Percentiles rank a stretch among this genome's conserved stretches.
These are phyloP conservation scores for Larimichthys polyactis DNA, from an alignment of 2,113 vertebrate genomes.

Conservation along the genomic window DNA sequence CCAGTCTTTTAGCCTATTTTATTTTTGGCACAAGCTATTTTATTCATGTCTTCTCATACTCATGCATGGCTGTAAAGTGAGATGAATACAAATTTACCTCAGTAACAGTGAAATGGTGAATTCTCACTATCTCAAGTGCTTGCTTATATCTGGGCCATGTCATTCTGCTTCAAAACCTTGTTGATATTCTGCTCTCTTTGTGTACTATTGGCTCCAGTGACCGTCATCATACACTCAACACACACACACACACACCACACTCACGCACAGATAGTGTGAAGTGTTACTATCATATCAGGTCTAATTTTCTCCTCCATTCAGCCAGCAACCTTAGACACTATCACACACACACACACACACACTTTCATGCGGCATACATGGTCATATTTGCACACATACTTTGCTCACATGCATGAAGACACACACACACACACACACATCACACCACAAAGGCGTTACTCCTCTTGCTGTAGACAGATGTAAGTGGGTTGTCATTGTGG, in stretches of 20 bases:
- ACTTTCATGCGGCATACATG: constrained; percentile 32
- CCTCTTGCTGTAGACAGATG: constrained; percentile 60
- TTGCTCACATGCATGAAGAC: constrained; percentile 49
- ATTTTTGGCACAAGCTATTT: background rate
- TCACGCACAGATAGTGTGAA: constrained; percentile 37
- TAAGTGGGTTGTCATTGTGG: constrained; percentile 64
- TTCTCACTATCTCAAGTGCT: constrained; percentile 43
- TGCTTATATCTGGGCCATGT: constrained; percentile 32
- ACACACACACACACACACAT: constrained; percentile 9
- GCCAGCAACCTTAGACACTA: constrained; percentile 75
- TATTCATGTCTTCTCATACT: background rate
- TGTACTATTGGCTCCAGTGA: constrained; percentile 63
- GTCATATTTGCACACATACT: constrained; percentile 51
- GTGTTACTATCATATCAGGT: constrained; percentile 79
- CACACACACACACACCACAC: constrained; percentile 27
- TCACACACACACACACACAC: constrained; percentile 38
- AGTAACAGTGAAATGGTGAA: background rate
- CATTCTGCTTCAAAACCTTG: constrained; percentile 51
- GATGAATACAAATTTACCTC: background rate
- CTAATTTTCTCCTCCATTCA: constrained; percentile 84
- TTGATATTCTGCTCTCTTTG: constrained; percentile 73
- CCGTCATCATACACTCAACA: constrained; percentile 53
- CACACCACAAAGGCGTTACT: constrained; percentile 35
- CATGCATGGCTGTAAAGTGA: background rate
- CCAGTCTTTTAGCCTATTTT: background rate